Conservation (phyloP, 92 coral and sea anemone genomes). For the Nematostella vectensis region DNA sequence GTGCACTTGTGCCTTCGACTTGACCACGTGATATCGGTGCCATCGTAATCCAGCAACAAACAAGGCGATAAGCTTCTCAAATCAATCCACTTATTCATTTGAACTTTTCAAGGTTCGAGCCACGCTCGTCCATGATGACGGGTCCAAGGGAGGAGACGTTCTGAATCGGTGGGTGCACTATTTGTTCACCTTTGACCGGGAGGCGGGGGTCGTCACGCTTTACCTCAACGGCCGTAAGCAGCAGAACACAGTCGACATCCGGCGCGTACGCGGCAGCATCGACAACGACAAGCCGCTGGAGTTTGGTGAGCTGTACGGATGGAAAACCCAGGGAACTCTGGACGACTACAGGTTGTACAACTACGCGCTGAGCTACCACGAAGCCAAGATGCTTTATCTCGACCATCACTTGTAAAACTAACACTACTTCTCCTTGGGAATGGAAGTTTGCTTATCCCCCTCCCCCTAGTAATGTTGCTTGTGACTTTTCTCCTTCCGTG, state of each 20-base stretch:
- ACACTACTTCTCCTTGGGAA: too few relatives aligned
- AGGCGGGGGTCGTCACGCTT: constrained; percentile 19
- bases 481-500: too few relatives aligned
- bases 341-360: constrained; percentile 69
- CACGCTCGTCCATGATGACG: constrained; percentile 30
- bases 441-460: too few relatives aligned
- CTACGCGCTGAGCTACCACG: constrained; percentile 29
- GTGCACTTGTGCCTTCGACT: too few relatives aligned
- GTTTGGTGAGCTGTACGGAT: constrained; percentile 58
- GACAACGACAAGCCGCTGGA: constrained; percentile 43
- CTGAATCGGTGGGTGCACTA: constrained; percentile 54
- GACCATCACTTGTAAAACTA: constrained; percentile 48
- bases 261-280: constrained; percentile 47
- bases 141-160: constrained; percentile 24
- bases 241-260: constrained; percentile 42
- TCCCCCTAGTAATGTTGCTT: too few relatives aligned
- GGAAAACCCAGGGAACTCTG: constrained; percentile 69
- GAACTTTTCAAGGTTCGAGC: constrained; percentile 3
- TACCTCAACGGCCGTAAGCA: constrained; percentile 65
- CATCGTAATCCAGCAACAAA: too few relatives aligned
- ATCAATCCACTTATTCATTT: too few relatives aligned
- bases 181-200: constrained; percentile 47
- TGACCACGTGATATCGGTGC: too few relatives aligned
- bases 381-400: constrained; percentile 33
- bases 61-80: too few relatives aligned